Conservation (phyloP, 2,888 invertebrate genomes). For the Stenolophus ochropezus region DNA sequence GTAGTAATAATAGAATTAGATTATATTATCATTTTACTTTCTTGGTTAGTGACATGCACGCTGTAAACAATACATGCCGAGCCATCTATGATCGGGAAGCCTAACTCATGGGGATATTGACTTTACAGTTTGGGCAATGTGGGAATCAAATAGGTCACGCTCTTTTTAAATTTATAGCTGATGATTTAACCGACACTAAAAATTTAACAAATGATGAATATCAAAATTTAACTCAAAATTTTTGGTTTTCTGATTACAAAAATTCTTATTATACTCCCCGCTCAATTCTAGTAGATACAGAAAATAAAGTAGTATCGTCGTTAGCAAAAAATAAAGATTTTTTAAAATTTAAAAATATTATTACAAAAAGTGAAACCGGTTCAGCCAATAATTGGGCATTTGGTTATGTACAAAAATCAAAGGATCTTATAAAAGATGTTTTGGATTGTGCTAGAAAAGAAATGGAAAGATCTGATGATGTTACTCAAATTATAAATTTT, state of each 20-base stretch:
- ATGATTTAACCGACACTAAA: constrained; percentile 69
- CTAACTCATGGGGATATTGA: constrained; percentile 70
- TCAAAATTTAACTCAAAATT: constrained; percentile 68
- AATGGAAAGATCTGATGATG: constrained; percentile 72
- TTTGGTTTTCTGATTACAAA: constrained; percentile 72
- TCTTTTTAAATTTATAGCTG: constrained; percentile 71
- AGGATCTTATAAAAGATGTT: constrained; percentile 69
- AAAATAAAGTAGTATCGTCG: constrained; percentile 72
- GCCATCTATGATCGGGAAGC: neutral
- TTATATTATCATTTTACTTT: neutral
- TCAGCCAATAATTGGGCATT: constrained; percentile 77
- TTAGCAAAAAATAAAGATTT: constrained; percentile 67
- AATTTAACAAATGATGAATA: constrained; percentile 69
- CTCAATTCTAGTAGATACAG: constrained; percentile 74
- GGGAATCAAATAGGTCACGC: constrained; percentile 75
- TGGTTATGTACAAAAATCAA: constrained; percentile 73
- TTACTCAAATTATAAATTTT: constrained; percentile 72
- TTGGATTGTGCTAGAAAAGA: constrained; percentile 71
- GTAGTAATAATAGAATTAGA: neutral
- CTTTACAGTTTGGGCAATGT: constrained; percentile 76
- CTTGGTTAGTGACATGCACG: neutral
- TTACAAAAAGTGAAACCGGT: constrained; percentile 72
- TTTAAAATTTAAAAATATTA: constrained; percentile 71
- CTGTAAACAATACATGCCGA: neutral
- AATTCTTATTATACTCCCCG: constrained; percentile 71